A percentile compares a stretch with the other conserved stretches of the same genome.
phyloP scores from a whole-genome alignment of 2,113 vertebrate species.

The Clarias macrocephalus region DNA sequence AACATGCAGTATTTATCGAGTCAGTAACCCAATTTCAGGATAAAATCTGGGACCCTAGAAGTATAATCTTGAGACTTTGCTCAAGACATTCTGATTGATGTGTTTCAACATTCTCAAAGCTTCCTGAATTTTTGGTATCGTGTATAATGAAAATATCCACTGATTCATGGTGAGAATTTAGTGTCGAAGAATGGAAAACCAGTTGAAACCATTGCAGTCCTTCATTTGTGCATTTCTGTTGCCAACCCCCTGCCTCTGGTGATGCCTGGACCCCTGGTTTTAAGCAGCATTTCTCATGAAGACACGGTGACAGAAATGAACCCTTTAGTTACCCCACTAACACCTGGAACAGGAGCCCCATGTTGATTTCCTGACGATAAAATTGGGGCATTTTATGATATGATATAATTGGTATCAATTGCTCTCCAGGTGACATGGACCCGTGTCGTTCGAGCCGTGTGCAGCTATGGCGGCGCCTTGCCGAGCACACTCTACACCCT shows the following conservation, averaged over 20 bases:
- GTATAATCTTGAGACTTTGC: neutral
- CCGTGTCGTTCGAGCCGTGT: constrained; percentile 57
- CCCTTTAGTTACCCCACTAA: constrained; percentile 69
- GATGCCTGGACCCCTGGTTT: constrained; percentile 37
- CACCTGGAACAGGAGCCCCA: constrained; percentile 55
- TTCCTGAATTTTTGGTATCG: neutral
- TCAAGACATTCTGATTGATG: neutral
- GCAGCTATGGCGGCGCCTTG: constrained; percentile 52
- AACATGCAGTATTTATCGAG: neutral
- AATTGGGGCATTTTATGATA: constrained; percentile 66
- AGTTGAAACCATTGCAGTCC: constrained; percentile 1
- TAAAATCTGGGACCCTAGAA: neutral
- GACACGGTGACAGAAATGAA: constrained; percentile 74
- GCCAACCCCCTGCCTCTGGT: constrained; percentile 19
- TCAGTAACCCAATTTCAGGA: neutral
- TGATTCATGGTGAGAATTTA: neutral
- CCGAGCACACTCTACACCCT: constrained; percentile 54
- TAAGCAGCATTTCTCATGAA: constrained; percentile 24
- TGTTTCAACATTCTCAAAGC: neutral
- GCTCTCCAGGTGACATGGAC: constrained; percentile 60
- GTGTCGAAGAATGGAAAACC: neutral
- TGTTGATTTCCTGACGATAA: constrained; percentile 63
- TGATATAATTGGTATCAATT: constrained; percentile 66
- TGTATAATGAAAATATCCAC: neutral
- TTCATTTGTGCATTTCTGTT: constrained; percentile 36